Evolutionary conservation across 2,797 vertebrate species (phyloP), one percentile per base, ranked within the genome.

Genomic region (Paramormyrops hopkinsi): DNA sequence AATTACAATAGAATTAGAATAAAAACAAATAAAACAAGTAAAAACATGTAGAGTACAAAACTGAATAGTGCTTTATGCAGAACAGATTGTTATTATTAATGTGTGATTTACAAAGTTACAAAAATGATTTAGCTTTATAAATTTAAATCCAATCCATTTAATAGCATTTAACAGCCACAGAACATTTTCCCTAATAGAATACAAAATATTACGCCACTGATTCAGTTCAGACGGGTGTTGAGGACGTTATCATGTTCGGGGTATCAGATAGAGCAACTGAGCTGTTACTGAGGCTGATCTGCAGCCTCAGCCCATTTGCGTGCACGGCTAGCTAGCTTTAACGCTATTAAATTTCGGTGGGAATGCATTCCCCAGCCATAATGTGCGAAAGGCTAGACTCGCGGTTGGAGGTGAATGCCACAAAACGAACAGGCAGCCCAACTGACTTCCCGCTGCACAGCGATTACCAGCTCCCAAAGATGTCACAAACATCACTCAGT

Each of bases 281-380:
- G 48, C 89, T 65, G 9, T 48, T 33, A n/a, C 2, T 8, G 29
- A 54, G 11, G 12, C 17, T 51, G 41, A 65, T 69, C 46, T 89
- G 59, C 84, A 33, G 65, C 48, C 89, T 89, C 84, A 89, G 83
- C 62, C 62, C 25, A 11, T 89, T 54, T n/a, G 25, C 2, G 46
- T 65, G 59, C 79, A 56, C 37, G 19, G 51, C 88, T 19, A 25
- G 56, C 53, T 37, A 65, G 82, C 56, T 86, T 25, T 33, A 33
- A 22, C 11, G 46, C 82, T 89, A 89, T 86, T 86, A 83, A 17
- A 83, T 89, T 86, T 46, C 88, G 17, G 76, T 86, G 65, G 22
- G 22, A 46, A 33, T 33, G 83, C 14, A 25, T 50, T 89, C 54
- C 11, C 33, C 11, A 46, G 12, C 82, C 44, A 25, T 65, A 53